Base-by-base conservation (phyloP, 1,140 invertebrate species). In the Macrosteles quadrilineatus region DNA sequence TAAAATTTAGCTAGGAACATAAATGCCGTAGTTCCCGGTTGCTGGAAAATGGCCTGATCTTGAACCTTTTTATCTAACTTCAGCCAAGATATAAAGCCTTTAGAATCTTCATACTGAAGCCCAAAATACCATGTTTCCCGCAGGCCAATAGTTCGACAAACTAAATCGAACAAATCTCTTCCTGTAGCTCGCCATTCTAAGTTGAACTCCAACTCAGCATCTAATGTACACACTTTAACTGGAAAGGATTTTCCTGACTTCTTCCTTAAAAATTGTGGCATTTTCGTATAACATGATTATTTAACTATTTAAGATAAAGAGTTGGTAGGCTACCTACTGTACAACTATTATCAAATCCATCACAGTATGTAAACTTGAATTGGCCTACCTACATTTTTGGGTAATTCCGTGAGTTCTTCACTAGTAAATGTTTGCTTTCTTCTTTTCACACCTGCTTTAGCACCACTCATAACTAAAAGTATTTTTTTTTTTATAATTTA, bases 81-180 rank as follows among this genome's bases (percentile, higher is more conserved):
- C 19, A 99, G 83, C 98, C 98, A 99, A 45, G 95, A 95, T 75
- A 96, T 92, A 79, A 96, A 95, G 67, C 93, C 94, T 83, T 98
- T 98, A 21, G 91, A 91, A 81, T 99, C 97, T 77, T 96, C 91
- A 82, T 96, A 99, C 77, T 99, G 97, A 17, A 99, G 83, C 2
- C 98, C 98, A 85, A 99, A 99, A 81, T 98, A 99, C 97, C 97
- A 99, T 62, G 96, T 97, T 82, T 99, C 98, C 71, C 98, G 83
- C 17, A 99, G 83, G 14, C 98, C 98, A 74, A 98, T 97, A 0
- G 96, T 97, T 65, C 95, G 87, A 80, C 96, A 98, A 14, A 99
- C 97, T 67, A 98, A 82, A 80, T 99, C 98, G 83, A 99, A 99
- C 12, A 99, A 82, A 79, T 99, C 96, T 76, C 95, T 87, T 29